Conservation (phyloP, 1,140 invertebrate species). For the Drosophila orosa region DNA sequence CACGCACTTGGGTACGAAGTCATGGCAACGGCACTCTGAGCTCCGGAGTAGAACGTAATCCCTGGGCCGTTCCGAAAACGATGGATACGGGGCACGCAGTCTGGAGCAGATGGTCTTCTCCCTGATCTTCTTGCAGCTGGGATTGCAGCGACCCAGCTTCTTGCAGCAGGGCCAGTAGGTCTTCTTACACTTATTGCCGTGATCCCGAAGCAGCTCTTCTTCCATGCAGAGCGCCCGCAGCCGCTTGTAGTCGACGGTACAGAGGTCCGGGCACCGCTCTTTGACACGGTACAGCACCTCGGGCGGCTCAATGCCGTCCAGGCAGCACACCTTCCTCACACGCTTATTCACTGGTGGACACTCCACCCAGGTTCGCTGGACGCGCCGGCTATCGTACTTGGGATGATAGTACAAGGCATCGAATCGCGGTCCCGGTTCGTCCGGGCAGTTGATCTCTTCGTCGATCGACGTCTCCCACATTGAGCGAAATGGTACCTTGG, state of each 20-base stretch:
- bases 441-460: constrained; percentile 28
- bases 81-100: constrained; percentile 24
- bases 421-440: constrained; percentile 49
- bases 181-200: neutral
- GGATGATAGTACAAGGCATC: constrained; percentile 57
- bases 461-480: constrained; percentile 49
- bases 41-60: neutral
- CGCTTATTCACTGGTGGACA: constrained; percentile 34
- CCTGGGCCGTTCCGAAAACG: constrained; percentile 26
- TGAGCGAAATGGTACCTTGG: constrained; percentile 23
- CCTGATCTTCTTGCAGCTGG: neutral
- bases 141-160: constrained; percentile 7
- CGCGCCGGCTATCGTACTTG: constrained; percentile 23
- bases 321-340: constrained; percentile 53
- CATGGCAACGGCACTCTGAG: constrained; percentile 19
- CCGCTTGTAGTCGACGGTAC: constrained; percentile 11
- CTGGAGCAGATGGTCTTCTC: neutral
- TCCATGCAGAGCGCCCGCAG: constrained; percentile 20
- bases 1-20: neutral
- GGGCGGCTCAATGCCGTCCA: constrained; percentile 45
- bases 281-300: constrained; percentile 36
- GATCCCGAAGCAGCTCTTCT: neutral
- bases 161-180: constrained; percentile 50
- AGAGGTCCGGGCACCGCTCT: constrained; percentile 5
- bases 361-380: constrained; percentile 60